Evolutionary conservation across 2,113 vertebrate species (phyloP).

Genomic region (Peromyscus leucopus): DNA sequence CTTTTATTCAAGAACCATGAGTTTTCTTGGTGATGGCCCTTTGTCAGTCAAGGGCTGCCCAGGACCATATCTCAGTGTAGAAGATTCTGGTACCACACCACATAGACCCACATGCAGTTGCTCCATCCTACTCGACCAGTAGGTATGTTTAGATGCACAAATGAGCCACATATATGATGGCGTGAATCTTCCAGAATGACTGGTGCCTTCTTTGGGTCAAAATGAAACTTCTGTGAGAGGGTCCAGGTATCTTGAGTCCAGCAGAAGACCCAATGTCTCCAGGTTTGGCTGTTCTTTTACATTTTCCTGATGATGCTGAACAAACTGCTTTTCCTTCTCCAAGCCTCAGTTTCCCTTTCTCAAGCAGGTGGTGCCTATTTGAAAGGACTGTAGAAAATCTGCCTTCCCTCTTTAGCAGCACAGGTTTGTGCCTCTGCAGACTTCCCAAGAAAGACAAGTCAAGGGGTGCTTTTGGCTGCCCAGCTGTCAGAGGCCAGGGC

Average conservation of each 20-base stretch:
- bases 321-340: background rate
- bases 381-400: background rate
- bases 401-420: background rate
- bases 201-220: no score
- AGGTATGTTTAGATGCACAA: background rate
- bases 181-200: background rate
- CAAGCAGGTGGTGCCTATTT: background rate
- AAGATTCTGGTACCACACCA: background rate
- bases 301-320: background rate
- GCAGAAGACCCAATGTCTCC: background rate
- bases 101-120: background rate
- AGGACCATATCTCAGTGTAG: no score
- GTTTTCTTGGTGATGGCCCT: background rate
- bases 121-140: background rate
- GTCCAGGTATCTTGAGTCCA: no score
- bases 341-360: background rate
- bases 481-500: background rate
- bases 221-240: background rate
- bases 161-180: background rate
- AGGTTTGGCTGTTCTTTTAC: no score
- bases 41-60: background rate
- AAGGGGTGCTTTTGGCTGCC: no score
- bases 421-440: background rate
- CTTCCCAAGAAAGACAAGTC: no score
- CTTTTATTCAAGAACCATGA: background rate